A percentile compares a stretch with the other conserved stretches of the same genome.
Evolutionary conservation across 1,140 invertebrate genomes (phyloP).

Genomic region (Bicyclus anynana): DNA sequence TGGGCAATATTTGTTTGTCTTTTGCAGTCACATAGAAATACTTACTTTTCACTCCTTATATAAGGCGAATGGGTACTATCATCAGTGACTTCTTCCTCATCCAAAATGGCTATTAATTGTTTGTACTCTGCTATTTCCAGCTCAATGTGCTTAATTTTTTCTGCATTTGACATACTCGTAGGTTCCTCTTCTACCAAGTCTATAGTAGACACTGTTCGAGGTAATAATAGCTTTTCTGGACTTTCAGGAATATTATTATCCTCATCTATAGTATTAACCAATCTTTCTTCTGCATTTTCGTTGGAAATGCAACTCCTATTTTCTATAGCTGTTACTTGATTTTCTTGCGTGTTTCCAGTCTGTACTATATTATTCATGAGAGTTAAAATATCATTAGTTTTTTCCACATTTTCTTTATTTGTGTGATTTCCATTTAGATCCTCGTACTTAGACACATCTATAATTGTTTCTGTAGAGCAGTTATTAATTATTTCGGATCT

Average conservation of each 20-base stretch:
- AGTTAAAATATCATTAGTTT: too few species aligned
- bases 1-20: too few species aligned
- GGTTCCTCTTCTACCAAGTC: slow-evolving; percentile 9
- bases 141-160: slow-evolving; percentile 35
- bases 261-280: not conserved
- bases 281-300: not conserved
- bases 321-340: not conserved
- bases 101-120: slow-evolving; percentile 28
- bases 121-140: slow-evolving; percentile 31
- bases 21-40: slow-evolving; percentile 1
- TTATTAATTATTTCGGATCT: slow-evolving; percentile 2
- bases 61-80: slow-evolving; percentile 40
- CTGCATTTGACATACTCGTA: not conserved
- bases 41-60: slow-evolving; percentile 41
- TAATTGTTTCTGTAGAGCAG: not conserved
- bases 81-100: slow-evolving; percentile 34
- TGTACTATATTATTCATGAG: too few species aligned
- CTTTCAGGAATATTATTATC: not conserved
- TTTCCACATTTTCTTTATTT: too few species aligned
- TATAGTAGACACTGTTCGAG: slow-evolving; percentile 6
- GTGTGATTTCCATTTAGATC: too few species aligned
- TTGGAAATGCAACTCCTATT: not conserved
- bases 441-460: too few species aligned
- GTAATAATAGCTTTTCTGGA: slow-evolving; percentile 23
- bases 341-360: not conserved